Percentiles rank a stretch among this genome's conserved stretches.
These are phyloP conservation scores for zebrafish (Danio rerio) DNA, from an alignment of 2,113 vertebrate species.

Conservation along the genomic window DNA sequence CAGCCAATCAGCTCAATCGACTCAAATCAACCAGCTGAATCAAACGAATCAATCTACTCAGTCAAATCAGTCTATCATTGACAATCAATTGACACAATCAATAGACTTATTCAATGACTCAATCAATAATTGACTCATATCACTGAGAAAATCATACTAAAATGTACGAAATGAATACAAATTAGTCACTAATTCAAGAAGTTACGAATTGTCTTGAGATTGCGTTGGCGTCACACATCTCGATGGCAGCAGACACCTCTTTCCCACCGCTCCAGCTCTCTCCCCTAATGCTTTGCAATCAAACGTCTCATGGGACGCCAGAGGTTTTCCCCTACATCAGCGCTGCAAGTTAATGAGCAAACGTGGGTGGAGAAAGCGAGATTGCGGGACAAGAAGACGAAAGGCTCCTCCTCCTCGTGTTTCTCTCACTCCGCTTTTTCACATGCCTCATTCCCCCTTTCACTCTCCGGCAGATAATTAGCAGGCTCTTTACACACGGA, in stretches of 20 bases:
- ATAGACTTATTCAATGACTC: too few species aligned
- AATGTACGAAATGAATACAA: too few species aligned
- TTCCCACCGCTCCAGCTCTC: background rate
- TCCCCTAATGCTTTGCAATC: conserved; percentile 13
- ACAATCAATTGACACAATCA: too few species aligned
- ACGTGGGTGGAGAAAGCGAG: conserved; percentile 26
- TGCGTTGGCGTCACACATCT: background rate
- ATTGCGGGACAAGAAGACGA: background rate
- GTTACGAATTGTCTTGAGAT: background rate
- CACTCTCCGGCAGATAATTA: conserved; percentile 23
- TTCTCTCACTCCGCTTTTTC: background rate
- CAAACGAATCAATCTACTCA: too few species aligned
- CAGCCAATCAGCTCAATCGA: too few species aligned
- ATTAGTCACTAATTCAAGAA: too few species aligned
- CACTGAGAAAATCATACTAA: too few species aligned
- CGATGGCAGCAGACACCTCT: background rate
- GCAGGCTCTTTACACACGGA: conserved; percentile 20
- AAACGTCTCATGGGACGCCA: conserved; percentile 26
- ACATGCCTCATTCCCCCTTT: conserved; percentile 8
- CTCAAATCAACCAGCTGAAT: too few species aligned
- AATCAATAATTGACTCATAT: too few species aligned
- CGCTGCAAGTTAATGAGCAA: conserved; percentile 32
- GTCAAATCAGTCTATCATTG: too few species aligned
- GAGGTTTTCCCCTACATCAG: conserved; percentile 24
- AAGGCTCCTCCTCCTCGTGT: conserved; percentile 21